Evolutionary conservation across 2,888 invertebrate species (phyloP).

Genomic region (Nephrotoma flavescens): DNA sequence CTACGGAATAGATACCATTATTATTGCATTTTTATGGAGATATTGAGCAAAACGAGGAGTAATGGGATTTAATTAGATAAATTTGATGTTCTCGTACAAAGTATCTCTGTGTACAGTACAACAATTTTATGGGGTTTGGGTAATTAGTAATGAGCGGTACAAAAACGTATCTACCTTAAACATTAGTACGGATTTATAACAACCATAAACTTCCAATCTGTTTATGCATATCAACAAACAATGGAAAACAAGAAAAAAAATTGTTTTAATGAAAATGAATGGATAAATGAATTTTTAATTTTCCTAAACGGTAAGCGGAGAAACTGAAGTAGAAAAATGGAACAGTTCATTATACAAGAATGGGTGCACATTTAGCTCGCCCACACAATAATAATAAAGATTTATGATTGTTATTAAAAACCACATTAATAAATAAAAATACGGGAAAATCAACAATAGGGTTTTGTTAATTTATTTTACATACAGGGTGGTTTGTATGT

Average conservation of each 20-base stretch:
- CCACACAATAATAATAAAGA: neutral
- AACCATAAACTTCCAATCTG: neutral
- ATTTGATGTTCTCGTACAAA: no score
- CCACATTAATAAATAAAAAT: no score
- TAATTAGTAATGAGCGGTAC: no score
- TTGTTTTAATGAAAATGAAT: slow-evolving; percentile 12
- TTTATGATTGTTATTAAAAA: neutral
- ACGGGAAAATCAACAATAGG: neutral
- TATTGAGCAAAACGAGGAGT: no score
- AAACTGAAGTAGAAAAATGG: neutral
- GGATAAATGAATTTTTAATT: slow-evolving; percentile 13
- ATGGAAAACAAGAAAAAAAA: slow-evolving; percentile 7
- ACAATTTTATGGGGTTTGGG: no score
- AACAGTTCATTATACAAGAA: neutral
- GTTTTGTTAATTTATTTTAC: neutral
- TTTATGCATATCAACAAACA: neutral
- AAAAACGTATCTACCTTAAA: no score
- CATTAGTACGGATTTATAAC: no score
- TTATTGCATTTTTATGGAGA: no score
- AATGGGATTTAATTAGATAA: no score
- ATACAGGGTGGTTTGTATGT: no score
- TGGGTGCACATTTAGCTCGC: neutral
- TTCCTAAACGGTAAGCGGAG: slow-evolving; percentile 10
- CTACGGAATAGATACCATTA: no score
- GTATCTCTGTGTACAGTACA: no score